Conservation (phyloP, 2,888 invertebrate genomes). For the Cerceris ruficornis region DNA sequence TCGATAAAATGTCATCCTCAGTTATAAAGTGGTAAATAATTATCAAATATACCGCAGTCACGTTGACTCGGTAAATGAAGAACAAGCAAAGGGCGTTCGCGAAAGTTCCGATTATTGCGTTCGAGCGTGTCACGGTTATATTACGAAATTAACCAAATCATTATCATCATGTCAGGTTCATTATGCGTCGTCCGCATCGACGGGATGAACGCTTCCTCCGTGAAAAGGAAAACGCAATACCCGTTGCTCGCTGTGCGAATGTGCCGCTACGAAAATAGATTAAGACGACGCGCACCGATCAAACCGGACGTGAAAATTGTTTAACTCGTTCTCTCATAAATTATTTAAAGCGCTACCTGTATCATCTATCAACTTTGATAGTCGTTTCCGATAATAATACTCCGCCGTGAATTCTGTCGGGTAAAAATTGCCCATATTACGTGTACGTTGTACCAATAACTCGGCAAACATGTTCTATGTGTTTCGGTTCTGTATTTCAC, state of each 20-base stretch:
- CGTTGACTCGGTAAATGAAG: constrained; percentile 1
- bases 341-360: constrained; percentile 58
- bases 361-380: constrained; percentile 62
- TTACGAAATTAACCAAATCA: constrained; percentile 58
- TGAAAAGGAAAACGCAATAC: constrained; percentile 33
- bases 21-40: background rate
- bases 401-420: constrained; percentile 8
- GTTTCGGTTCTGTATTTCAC: background rate
- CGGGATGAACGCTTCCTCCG: constrained; percentile 30
- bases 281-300: constrained; percentile 44
- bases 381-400: constrained; percentile 50
- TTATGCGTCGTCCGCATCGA: constrained; percentile 47
- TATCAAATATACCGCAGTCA: background rate
- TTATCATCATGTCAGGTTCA: constrained; percentile 58
- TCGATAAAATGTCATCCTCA: no score
- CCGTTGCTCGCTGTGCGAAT: constrained; percentile 3
- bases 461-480: background rate
- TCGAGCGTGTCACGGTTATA: constrained; percentile 33
- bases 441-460: background rate
- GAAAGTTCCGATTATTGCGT: constrained; percentile 19
- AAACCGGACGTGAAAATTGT: constrained; percentile 64
- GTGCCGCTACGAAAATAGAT: constrained; percentile 44
- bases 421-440: constrained; percentile 14
- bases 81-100: background rate
- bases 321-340: constrained; percentile 64